phyloP scores from a whole-genome alignment of 2,888 invertebrate genomes.

The Stenchaetothrips biformis region DNA sequence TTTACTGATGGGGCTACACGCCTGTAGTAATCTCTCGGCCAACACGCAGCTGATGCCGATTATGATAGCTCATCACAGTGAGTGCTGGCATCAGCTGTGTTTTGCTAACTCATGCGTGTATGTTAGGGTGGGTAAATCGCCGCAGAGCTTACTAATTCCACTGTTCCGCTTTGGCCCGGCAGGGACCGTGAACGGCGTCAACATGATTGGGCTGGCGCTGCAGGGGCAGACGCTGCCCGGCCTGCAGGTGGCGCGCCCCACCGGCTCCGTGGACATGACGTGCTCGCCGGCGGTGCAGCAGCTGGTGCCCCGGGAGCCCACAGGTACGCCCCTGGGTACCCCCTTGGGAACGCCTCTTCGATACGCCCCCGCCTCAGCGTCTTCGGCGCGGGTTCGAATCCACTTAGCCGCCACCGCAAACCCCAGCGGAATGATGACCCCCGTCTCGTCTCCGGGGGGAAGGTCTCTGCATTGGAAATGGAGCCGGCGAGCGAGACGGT shows the following conservation, averaged over 20 bases:
- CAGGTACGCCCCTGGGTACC: constrained; percentile 45
- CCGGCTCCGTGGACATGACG: constrained; percentile 40
- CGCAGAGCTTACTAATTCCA: too few relatives aligned
- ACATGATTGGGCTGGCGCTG: constrained; percentile 58
- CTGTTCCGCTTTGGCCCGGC: too few relatives aligned
- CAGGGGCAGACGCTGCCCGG: constrained; percentile 47
- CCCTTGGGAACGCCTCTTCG: not conserved
- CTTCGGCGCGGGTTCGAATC: constrained; percentile 36
- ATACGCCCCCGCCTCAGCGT: constrained; percentile 50
- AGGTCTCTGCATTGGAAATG: not conserved
- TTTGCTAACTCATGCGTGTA: too few relatives aligned
- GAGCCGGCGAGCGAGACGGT: constrained; percentile 30
- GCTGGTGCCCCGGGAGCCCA: constrained; percentile 49
- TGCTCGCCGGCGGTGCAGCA: constrained; percentile 50
- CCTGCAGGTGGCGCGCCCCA: constrained; percentile 35
- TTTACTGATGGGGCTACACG: too few relatives aligned
- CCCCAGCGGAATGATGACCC: not conserved
- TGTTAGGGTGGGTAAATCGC: too few relatives aligned
- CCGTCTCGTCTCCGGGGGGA: not conserved
- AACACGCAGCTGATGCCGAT: too few relatives aligned
- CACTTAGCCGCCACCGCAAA: not conserved
- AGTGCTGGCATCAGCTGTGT: too few relatives aligned
- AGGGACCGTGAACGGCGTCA: constrained; percentile 69
- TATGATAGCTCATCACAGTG: too few relatives aligned
- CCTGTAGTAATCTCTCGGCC: too few relatives aligned